phyloP scores from a whole-genome alignment of 2,888 invertebrate genomes.

The Drosophila robusta region DNA sequence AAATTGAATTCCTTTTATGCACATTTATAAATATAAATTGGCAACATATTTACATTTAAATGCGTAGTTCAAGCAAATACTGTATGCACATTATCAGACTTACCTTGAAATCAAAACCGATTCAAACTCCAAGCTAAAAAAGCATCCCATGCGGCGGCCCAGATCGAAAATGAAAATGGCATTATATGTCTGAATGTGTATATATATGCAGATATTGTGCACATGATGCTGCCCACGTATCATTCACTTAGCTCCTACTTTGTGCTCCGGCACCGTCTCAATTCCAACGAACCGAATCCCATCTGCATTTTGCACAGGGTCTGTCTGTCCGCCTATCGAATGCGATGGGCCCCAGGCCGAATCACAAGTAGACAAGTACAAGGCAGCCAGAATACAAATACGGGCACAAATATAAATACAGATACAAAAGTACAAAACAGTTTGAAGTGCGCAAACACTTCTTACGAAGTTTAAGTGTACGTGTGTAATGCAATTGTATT shows the following conservation, averaged over 20 bases:
- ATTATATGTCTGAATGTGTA: not conserved
- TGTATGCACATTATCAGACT: not conserved
- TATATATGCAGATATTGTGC: not conserved
- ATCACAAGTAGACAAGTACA: constrained; percentile 41
- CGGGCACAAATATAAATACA: not conserved
- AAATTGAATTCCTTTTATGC: too few relatives aligned
- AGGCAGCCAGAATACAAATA: constrained; percentile 6
- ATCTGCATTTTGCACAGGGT: constrained; percentile 46
- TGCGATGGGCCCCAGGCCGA: constrained; percentile 20
- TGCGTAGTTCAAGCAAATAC: not conserved
- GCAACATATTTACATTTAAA: too few relatives aligned
- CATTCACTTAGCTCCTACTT: constrained; percentile 39
- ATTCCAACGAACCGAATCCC: constrained; percentile 24
- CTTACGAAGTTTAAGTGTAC: constrained; percentile 39
- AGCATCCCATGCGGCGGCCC: too few relatives aligned
- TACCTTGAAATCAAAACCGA: not conserved
- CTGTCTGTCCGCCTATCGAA: constrained; percentile 12
- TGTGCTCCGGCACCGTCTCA: constrained; percentile 2
- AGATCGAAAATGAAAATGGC: not conserved
- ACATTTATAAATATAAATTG: too few relatives aligned
- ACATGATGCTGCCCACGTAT: constrained; percentile 37
- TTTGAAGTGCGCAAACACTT: constrained; percentile 63
- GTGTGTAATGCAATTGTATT: constrained; percentile 48
- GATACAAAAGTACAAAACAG: constrained; percentile 32
- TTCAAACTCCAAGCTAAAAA: too few relatives aligned